Conservation (phyloP, 2,113 vertebrate species). For the Rhabdornis inornatus region DNA sequence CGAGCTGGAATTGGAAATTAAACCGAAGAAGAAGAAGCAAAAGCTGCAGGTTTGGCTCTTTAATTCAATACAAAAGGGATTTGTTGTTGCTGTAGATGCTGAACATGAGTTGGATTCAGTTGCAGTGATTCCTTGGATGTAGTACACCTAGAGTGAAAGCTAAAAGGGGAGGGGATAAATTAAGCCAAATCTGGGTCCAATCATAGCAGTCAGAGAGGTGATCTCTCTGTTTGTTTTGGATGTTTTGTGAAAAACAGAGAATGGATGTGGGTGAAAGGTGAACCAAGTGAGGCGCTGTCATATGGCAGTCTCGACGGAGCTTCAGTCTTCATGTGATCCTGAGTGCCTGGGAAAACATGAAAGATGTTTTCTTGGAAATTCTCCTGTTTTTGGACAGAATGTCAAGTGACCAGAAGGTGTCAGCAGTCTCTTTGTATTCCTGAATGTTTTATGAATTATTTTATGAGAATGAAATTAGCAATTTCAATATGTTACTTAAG, state of each 20-base stretch:
- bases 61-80: background rate
- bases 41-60: background rate
- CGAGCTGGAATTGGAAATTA: background rate
- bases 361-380: background rate
- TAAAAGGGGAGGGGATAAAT: background rate
- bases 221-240: background rate
- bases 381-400: background rate
- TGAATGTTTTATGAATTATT: background rate
- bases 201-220: background rate
- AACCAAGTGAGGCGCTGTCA: background rate
- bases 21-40: background rate
- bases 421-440: slow-evolving; percentile 23
- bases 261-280: background rate
- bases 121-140: background rate
- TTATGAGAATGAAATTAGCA: background rate
- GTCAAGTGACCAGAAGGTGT: slow-evolving; percentile 63
- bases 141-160: background rate
- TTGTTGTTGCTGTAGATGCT: background rate
- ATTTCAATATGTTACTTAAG: background rate
- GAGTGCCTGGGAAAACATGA: background rate
- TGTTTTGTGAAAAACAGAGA: background rate
- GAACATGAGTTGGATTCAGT: background rate
- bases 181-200: background rate
- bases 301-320: background rate
- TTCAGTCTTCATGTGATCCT: slow-evolving; percentile 8